phyloP scores from a whole-genome alignment of 2,113 vertebrate genomes.

The Embiotoca jacksoni region DNA sequence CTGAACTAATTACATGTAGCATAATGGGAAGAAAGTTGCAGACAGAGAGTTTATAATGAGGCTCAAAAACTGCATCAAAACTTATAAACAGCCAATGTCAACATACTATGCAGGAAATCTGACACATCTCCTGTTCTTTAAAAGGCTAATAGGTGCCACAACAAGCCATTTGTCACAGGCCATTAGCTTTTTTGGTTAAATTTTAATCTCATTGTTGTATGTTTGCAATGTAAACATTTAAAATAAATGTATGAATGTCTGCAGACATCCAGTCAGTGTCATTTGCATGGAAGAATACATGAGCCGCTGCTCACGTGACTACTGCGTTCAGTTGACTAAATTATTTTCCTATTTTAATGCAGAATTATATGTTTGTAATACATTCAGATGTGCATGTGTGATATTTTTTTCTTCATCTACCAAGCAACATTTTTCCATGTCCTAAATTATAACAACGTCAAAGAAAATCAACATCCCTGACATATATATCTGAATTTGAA shows the following conservation, averaged over 20 bases:
- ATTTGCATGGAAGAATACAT: too few relatives aligned
- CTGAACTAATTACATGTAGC: background rate
- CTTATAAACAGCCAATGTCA: too few relatives aligned
- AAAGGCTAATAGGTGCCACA: too few relatives aligned
- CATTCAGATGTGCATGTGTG: background rate
- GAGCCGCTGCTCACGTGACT: too few relatives aligned
- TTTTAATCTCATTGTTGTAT: background rate
- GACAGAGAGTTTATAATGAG: background rate
- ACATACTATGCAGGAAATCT: background rate
- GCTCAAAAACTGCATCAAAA: too few relatives aligned
- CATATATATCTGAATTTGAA: background rate
- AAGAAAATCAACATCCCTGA: background rate
- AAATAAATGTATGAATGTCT: background rate
- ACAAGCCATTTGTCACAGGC: background rate
- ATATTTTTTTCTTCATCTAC: conserved; percentile 2
- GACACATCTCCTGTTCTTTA: too few relatives aligned
- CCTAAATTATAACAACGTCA: conserved; percentile 11
- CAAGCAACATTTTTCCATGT: background rate
- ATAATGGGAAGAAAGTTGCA: background rate
- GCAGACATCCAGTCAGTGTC: background rate
- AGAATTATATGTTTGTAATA: too few relatives aligned
- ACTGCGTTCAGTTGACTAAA: background rate
- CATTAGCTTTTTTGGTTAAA: background rate
- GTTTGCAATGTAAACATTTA: background rate
- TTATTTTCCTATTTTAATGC: too few relatives aligned